Evolutionary conservation across 2,888 invertebrate genomes (phyloP).

Genomic region (Drosophila niveifrons): DNA sequence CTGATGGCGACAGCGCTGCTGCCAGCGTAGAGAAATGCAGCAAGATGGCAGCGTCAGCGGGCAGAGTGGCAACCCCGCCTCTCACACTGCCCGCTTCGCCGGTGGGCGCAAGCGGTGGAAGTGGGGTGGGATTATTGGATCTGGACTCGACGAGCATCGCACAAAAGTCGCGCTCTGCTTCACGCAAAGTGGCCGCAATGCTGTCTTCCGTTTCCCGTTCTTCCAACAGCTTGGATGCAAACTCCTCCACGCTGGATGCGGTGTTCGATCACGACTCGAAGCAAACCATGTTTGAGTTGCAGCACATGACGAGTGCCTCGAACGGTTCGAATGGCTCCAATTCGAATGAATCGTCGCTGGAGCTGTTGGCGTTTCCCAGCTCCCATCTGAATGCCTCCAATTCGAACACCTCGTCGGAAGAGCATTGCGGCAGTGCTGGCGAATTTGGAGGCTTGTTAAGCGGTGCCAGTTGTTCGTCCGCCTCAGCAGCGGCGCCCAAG

Average conservation of each 20-base stretch:
- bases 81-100: conserved; percentile 67
- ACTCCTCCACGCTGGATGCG: conserved; percentile 77
- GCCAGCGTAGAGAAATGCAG: conserved; percentile 48
- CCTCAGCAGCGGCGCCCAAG: conserved; percentile 78
- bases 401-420: conserved; percentile 85
- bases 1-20: conserved; percentile 25
- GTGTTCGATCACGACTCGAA: conserved; percentile 85
- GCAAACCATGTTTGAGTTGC: conserved; percentile 84
- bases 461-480: conserved; percentile 59
- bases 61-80: conserved; percentile 60
- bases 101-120: conserved; percentile 50
- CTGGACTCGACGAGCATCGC: conserved; percentile 82
- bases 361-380: conserved; percentile 83
- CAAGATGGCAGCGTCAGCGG: conserved; percentile 25
- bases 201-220: conserved; percentile 78
- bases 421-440: conserved; percentile 77
- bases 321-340: conserved; percentile 78
- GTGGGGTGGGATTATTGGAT: conserved; percentile 78
- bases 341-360: conserved; percentile 83
- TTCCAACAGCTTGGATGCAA: conserved; percentile 79
- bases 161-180: conserved; percentile 83
- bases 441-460: conserved; percentile 76
- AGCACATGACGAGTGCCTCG: conserved; percentile 77
- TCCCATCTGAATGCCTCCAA: conserved; percentile 84
- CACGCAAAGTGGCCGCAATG: conserved; percentile 79